Evolutionary conservation across 2,888 invertebrate genomes (phyloP).

Genomic region (Pomacea canaliculata): DNA sequence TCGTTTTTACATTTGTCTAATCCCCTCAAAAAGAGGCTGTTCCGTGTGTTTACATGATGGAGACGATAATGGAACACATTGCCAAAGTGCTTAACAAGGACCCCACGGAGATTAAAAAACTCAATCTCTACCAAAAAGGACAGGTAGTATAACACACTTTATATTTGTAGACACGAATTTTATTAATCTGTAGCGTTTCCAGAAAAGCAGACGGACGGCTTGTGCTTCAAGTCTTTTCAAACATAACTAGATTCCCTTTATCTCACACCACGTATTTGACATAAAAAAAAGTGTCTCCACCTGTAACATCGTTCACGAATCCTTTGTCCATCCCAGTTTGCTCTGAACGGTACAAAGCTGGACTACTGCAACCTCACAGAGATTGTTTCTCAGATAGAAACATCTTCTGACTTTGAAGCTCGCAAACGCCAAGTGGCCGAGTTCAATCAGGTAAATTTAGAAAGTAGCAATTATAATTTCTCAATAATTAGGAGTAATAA

Average conservation of each 20-base stretch:
- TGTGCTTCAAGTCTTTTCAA: too few relatives aligned
- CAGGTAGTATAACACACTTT: constrained; percentile 40
- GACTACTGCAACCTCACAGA: constrained; percentile 41
- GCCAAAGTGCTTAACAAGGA: constrained; percentile 66
- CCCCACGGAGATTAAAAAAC: constrained; percentile 60
- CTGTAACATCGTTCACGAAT: too few relatives aligned
- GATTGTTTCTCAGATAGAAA: constrained; percentile 56
- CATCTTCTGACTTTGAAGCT: constrained; percentile 49
- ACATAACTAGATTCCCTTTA: too few relatives aligned
- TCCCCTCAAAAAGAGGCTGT: constrained; percentile 53
- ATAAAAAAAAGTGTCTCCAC: too few relatives aligned
- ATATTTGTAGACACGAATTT: neutral
- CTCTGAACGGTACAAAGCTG: constrained; percentile 26
- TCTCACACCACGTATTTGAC: too few relatives aligned
- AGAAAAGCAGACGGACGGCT: too few relatives aligned
- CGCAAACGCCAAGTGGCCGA: constrained; percentile 47
- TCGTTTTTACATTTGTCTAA: too few relatives aligned
- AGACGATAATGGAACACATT: constrained; percentile 71
- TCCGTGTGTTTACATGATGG: constrained; percentile 69
- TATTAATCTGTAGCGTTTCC: too few relatives aligned
- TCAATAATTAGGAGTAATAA: too few relatives aligned
- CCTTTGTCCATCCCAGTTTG: neutral
- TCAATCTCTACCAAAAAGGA: constrained; percentile 60
- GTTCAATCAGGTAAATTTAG: constrained; percentile 53
- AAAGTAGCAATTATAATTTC: neutral